phyloP scores from a whole-genome alignment of 2,888 invertebrate genomes.

The Bugula neritina region DNA sequence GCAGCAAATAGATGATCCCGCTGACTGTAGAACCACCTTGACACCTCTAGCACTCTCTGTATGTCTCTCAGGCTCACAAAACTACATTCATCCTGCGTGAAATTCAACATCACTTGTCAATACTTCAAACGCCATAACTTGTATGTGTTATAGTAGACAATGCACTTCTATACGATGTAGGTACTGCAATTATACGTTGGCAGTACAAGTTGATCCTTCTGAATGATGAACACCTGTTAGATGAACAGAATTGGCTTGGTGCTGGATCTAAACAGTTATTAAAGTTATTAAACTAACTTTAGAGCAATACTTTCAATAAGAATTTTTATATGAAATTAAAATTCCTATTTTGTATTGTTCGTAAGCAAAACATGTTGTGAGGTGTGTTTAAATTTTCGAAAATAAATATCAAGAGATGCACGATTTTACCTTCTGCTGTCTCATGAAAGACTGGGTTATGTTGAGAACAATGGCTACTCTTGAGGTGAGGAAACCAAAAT shows the following conservation, averaged over 20 bases:
- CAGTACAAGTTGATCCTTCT: neutral
- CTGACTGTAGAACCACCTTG: slow-evolving; percentile 8
- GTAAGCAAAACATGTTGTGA: too few relatives aligned
- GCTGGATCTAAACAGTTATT: neutral
- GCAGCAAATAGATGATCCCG: neutral
- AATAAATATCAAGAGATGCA: too few relatives aligned
- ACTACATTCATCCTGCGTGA: slow-evolving; percentile 25
- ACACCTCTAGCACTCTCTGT: neutral
- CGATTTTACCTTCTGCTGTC: slow-evolving; percentile 36
- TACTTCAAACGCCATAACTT: neutral
- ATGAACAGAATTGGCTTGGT: too few relatives aligned
- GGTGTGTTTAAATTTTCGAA: too few relatives aligned
- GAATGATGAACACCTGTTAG: neutral
- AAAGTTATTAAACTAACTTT: neutral
- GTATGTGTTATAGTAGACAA: neutral
- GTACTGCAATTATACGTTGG: neutral
- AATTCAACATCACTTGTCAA: too few relatives aligned
- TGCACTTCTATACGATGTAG: neutral
- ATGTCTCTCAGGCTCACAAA: slow-evolving; percentile 27
- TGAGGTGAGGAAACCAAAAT: neutral
- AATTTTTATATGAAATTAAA: too few relatives aligned
- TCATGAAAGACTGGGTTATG: slow-evolving; percentile 41
- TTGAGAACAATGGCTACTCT: slow-evolving; percentile 33
- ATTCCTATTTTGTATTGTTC: too few relatives aligned
- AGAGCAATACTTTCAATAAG: too few relatives aligned